Base-by-base conservation (phyloP, 2,888 invertebrate species). In the Synanthedon myopaeformis region DNA sequence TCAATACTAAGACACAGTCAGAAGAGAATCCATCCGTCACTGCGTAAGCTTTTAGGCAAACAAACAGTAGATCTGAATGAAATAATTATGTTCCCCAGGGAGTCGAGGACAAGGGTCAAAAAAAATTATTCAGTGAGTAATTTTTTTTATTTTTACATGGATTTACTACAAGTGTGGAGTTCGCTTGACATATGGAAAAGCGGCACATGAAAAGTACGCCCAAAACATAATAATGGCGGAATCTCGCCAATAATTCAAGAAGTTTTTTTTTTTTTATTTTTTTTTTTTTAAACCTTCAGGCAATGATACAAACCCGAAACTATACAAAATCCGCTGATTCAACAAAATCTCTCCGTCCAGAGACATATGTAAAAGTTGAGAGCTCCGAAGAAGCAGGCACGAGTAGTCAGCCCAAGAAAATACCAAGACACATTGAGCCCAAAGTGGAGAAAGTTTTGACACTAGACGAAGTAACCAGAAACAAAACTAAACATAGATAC, bases 21-120 rank as follows among this genome's bases (percentile, higher is more conserved):
- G 64, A 77, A 82, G 4, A 72, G 85, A 4, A 89, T 95, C 51
- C 96, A 96, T 79, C 95, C 95, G 0, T 92, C 95, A 0, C 80
- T 94, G 0, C 92, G 92, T 55, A 92, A 92, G 64, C 82, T 94
- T 11, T 82, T 94, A 0, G 93, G 93, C 4, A 77, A 78, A 57
- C 89, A 90, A 62, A 83, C 90, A 0, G 81, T 82, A 1, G 82
- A 87, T 56, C 67, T 88, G 0, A 75, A 82, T 0, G 89, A 90
- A 63, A 82, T 89, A 13, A 77, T 89, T 63, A 72, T 79, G 12
- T 67, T 65, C 64, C 35, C 35, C 0, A 67, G 88, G 3, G 84
- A 82, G 0, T 82, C 85, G 0, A 77, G 90, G 53, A 85, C 85
- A 42, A 89, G 88, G 19, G 74, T 81, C 0, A 81, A 88, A 51